Evolutionary conservation across 2,113 vertebrate species (phyloP), one percentile per base, ranked within the genome.

Genomic region (Peromyscus polionotus): DNA sequence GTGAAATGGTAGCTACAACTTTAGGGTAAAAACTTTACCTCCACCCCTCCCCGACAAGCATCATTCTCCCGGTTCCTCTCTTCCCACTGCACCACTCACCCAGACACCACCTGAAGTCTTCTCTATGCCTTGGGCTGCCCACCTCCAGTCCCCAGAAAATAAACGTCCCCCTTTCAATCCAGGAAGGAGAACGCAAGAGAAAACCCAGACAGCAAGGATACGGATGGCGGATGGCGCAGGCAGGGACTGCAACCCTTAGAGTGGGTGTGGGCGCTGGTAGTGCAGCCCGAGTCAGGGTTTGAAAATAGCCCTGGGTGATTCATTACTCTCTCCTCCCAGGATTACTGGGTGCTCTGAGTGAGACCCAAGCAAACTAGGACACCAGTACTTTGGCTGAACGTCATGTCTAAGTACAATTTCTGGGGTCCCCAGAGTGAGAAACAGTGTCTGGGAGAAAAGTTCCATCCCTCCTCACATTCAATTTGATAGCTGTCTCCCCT

Each of bases 251-350:
- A 89, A 80, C 61, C 54, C 67, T 65, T 61, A 81, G 42, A 91
- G 65, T 94, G 42, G 92, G 86, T 59, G 39, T 2, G 26, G 90
- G 61, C 86, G 48, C 31, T 90, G 65, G 54, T 90, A 42, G 26
- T 57, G 72, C 48, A 88, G 57, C 59, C 93, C 59, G 48, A 95
- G 92, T 95, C 93, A 95, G 91, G 93, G 68, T 93, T 97, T 97
- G 96, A 96, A 97, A 97, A 97, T 95, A 97, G 95, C 84, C 84
- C 68, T 59, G 57, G 28, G 61, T 93, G 97, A 98, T 84, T 97
- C 94, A 97, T 95, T 94, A 90, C 61, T 59, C 10, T 94, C 80
- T 93, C 51, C 48, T 94, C 63, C 8, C 16, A 14, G 91, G 51
- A 81, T 10, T 92, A 59, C 31, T 91, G 16, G 19, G 48, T 75